These are phyloP conservation scores for Eurytoma californica DNA, from an alignment of 2,888 invertebrate genomes.

Conservation along the genomic window DNA sequence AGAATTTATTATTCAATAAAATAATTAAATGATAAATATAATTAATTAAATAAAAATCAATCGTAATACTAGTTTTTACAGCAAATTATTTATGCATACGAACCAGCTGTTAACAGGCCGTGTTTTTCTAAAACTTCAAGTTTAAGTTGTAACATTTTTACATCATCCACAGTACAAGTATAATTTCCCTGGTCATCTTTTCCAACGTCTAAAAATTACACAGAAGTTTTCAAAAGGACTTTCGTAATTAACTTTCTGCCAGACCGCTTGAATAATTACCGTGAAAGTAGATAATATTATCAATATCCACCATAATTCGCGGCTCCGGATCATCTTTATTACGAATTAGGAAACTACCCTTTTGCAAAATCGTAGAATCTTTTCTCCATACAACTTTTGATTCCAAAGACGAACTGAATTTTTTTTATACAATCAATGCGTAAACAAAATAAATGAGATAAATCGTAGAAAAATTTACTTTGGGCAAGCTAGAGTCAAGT, in stretches of 20 bases:
- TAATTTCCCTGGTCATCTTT: constrained; percentile 83
- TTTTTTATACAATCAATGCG: neutral
- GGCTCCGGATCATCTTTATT: constrained; percentile 73
- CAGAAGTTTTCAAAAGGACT: constrained; percentile 38
- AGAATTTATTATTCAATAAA: neutral
- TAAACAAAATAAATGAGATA: neutral
- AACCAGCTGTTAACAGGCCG: constrained; percentile 77
- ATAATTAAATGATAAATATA: neutral
- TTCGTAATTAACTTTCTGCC: neutral
- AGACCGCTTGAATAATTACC: constrained; percentile 49
- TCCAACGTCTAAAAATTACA: constrained; percentile 75
- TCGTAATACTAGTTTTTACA: neutral
- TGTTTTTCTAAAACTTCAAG: constrained; percentile 77
- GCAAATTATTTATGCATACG: neutral
- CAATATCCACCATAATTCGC: constrained; percentile 77
- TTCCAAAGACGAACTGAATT: constrained; percentile 73
- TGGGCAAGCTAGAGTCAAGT: constrained; percentile 78
- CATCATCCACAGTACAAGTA: constrained; percentile 81
- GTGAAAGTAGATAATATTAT: constrained; percentile 78
- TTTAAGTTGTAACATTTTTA: constrained; percentile 76
- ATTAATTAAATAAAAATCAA: no score
- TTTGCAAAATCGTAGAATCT: constrained; percentile 75
- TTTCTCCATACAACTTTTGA: constrained; percentile 78
- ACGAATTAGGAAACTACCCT: constrained; percentile 68
- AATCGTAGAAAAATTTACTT: constrained; percentile 70